phyloP scores from a whole-genome alignment of 2,113 vertebrate genomes.

The Empidonax alnorum region DNA sequence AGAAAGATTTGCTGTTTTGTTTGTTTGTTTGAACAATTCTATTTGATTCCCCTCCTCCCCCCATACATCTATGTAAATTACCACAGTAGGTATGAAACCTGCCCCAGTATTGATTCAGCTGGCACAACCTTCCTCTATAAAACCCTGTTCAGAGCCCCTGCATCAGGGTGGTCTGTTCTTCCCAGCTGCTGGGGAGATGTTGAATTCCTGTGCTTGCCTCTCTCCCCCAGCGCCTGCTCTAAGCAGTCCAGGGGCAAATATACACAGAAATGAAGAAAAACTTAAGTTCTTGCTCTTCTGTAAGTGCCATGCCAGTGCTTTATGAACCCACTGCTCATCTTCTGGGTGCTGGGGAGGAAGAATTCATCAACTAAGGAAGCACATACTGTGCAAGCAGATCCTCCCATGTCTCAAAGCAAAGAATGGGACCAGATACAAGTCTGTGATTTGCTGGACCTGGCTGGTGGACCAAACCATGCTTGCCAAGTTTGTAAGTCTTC shows the following conservation, averaged over 20 bases:
- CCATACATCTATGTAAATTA: background rate
- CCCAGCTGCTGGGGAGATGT: conserved; percentile 17
- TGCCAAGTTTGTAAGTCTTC: background rate
- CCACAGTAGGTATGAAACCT: background rate
- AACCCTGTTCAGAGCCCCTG: background rate
- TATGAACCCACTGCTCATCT: background rate
- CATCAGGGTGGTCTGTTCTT: conserved; percentile 50
- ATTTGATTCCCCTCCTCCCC: background rate
- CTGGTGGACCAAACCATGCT: background rate
- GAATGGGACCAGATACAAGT: accelerated
- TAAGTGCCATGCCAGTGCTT: accelerated
- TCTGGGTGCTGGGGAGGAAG: background rate
- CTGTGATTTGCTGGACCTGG: background rate
- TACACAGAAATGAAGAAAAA: background rate
- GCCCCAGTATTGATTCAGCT: conserved; percentile 62
- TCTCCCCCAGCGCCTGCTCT: background rate
- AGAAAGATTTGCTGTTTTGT: background rate
- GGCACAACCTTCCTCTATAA: conserved; percentile 10
- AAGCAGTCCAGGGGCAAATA: background rate
- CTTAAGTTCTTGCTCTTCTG: background rate
- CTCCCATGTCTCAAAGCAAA: background rate
- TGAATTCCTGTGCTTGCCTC: background rate
- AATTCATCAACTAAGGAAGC: background rate
- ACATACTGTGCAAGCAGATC: background rate
- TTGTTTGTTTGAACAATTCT: background rate